A percentile compares a stretch with the other conserved stretches of the same genome.
Evolutionary conservation across 2,113 vertebrate species (phyloP).

Genomic region (Phrynosoma blainvillii): DNA sequence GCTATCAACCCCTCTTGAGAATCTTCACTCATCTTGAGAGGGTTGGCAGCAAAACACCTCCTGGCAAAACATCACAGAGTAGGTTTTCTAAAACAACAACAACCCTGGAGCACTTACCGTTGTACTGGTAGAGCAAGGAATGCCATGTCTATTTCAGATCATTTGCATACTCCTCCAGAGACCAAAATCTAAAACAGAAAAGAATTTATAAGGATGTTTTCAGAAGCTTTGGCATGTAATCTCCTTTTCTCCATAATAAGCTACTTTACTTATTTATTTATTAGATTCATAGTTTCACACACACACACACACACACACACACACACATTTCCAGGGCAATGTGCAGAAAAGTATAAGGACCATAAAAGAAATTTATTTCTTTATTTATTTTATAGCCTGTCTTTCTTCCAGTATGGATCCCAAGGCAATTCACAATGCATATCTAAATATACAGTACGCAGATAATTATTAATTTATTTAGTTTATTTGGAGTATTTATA

Average conservation of each 20-base stretch:
- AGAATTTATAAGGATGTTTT: background rate
- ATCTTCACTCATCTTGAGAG: too few species aligned
- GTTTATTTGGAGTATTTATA: too few species aligned
- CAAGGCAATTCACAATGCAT: too few species aligned
- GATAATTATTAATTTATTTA: too few species aligned
- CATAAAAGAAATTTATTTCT: background rate
- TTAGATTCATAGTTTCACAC: background rate
- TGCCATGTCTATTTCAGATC: conserved; percentile 79
- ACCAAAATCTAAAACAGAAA: conserved; percentile 63
- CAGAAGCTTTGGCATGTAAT: background rate
- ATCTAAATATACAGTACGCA: too few species aligned
- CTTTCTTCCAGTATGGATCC: too few species aligned
- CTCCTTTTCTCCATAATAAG: background rate
- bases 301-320: too few species aligned
- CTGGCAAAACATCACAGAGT: too few species aligned
- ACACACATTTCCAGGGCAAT: background rate
- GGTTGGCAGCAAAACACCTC: too few species aligned
- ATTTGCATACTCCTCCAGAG: conserved; percentile 32
- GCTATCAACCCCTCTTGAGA: too few species aligned
- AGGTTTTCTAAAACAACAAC: too few species aligned
- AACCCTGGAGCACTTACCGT: conserved; percentile 77
- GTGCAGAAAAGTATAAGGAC: background rate
- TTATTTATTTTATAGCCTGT: too few species aligned
- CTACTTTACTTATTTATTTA: background rate
- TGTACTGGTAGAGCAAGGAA: conserved; percentile 84